Conservation (phyloP, 2,113 vertebrate genomes). For the Nicator chloris region DNA sequence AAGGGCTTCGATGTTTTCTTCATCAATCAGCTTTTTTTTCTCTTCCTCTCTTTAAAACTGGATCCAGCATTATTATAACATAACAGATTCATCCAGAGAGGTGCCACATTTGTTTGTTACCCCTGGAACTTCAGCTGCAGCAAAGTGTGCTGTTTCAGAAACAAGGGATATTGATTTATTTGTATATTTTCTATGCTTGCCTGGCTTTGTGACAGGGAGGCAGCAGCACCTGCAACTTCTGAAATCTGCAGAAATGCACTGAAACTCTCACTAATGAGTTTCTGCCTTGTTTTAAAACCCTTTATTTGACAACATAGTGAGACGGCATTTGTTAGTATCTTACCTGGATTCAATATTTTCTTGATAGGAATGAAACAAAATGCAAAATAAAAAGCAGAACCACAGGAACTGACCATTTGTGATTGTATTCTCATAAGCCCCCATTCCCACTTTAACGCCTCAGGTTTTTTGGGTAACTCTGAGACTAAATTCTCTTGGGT, state of each 20-base stretch:
- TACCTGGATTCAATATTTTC: neutral
- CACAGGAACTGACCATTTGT: neutral
- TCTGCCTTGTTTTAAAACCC: neutral
- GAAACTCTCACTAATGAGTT: constrained; percentile 10
- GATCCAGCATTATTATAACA: constrained; percentile 38
- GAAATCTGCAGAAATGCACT: constrained; percentile 28
- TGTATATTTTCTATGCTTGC: constrained; percentile 42
- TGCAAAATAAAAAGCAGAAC: neutral
- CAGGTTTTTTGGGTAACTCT: neutral
- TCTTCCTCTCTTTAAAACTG: constrained; percentile 29
- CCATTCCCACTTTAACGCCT: neutral
- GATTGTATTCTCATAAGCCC: neutral
- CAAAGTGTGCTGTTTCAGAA: constrained; percentile 43
- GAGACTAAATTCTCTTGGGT: neutral
- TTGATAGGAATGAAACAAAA: neutral
- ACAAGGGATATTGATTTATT: constrained; percentile 39
- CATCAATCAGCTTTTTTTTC: constrained; percentile 37
- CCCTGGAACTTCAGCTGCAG: constrained; percentile 38
- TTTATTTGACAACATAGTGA: neutral
- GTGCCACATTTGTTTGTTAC: constrained; percentile 27
- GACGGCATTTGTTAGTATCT: neutral
- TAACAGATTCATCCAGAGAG: constrained; percentile 8
- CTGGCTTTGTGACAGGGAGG: constrained; percentile 47
- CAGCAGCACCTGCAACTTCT: constrained; percentile 20
- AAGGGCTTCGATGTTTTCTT: constrained; percentile 56